Percentiles rank a stretch among this genome's conserved stretches.
Conservation (phyloP, 2,797 vertebrate species). For the Sebastes itinus region DNA sequence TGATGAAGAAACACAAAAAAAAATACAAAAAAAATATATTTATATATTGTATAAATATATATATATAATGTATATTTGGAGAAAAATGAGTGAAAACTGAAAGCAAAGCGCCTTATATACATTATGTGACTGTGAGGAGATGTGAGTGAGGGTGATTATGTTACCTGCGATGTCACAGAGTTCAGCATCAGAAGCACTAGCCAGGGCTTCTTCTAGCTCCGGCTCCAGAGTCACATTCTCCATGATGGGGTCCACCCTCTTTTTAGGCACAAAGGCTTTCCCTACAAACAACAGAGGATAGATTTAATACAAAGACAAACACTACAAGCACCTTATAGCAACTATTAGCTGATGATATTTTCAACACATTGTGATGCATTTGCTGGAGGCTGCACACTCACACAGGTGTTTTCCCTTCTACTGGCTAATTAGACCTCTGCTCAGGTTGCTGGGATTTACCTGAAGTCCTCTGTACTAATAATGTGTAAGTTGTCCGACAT, state of each 20-base stretch:
- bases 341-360: background rate
- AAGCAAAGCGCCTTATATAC: background rate
- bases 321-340: background rate
- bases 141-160: background rate
- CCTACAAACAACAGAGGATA: constrained; percentile 73
- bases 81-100: background rate
- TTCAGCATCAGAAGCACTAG: constrained; percentile 94
- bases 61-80: background rate
- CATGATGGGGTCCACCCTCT: constrained; percentile 89
- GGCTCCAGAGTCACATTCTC: constrained; percentile 96
- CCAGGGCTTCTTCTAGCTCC: constrained; percentile 94
- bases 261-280: constrained; percentile 93
- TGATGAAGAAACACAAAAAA: background rate
- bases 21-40: background rate
- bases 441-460: background rate
- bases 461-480: accelerated
- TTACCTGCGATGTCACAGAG: constrained; percentile 98
- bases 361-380: background rate
- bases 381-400: background rate
- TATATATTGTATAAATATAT: no score
- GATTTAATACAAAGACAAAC: background rate
- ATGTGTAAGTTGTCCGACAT: no score
- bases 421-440: background rate
- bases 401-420: background rate
- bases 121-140: background rate